Base-by-base conservation (phyloP, 1,140 invertebrate species). In the Patella vulgata region DNA sequence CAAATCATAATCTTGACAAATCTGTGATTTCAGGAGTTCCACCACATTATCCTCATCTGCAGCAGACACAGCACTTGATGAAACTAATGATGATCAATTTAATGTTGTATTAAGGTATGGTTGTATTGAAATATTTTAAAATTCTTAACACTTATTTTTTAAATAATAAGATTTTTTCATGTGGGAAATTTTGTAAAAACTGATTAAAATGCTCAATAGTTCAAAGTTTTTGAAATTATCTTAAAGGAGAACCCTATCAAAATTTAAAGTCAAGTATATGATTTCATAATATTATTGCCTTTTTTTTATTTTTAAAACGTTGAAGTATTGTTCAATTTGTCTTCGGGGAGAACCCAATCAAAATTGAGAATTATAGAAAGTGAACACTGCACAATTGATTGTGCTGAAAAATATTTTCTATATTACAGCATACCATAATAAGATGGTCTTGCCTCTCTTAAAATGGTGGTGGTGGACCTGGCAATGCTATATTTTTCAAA, bases 11-110 rank as follows among this genome's bases (percentile, higher is more conserved):
- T n/a, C n/a, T n/a, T n/a, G n/a, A n/a, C n/a, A n/a, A n/a, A n/a
- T n/a, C n/a, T n/a, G n/a, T n/a, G n/a, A n/a, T 74, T 76, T 59
- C 68, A 74, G 74, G 70, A 77, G 74, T 44, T 68, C 74, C 11
- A 74, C 71, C 3, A 77, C 74, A 5, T 48, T 77, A 42, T 74
- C 72, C 3, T 73, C 74, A 8, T 61, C 71, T 25, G 66, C 66
- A 4, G 64, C 66, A 6, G 66, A 63, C 19, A 66, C 65, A 31
- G 51, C 58, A 9, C 68, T 63, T 5, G 72, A 71, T 48, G 68
- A 59, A 28, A 40, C 67, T 21, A 44, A 66, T 19, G 74, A 77
- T 48, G 74, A 71, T 28, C 68, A 74, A 46, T 74, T 77, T 28
- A 71, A 74, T 54, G 74, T 77, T 28, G 71, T 72, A 6, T 57